Base-by-base conservation (phyloP, 2,888 invertebrate species). In the Gastracanthus pulcherrimus region DNA sequence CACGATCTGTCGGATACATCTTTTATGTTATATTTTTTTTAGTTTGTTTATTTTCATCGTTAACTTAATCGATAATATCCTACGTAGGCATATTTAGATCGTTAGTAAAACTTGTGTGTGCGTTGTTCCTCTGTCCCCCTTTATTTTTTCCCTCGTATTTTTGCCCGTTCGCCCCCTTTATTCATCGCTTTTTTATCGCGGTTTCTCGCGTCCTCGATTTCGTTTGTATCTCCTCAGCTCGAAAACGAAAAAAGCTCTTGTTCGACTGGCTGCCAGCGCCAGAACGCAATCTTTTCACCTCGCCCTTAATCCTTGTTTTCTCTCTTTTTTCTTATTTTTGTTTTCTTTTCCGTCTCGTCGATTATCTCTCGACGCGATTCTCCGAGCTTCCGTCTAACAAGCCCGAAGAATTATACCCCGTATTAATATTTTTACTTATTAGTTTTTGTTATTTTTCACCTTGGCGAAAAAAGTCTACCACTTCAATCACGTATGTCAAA, bases 231-330 rank as follows among this genome's bases (percentile, higher is more conserved):
- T 36, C n/a, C 45, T 7, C 23, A 38, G 19, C 9, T 60, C 60
- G 31, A 36, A 67, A 64, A 76, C 29, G 41, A 58, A 71, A 66
- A 64, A 79, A 79, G 76, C 72, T 79, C 75, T 67, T 66, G 38
- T 71, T 67, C 51, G 67, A 62, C 70, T 82, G 84, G 84, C 84
- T 84, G 69, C 84, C 84, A 84, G 84, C 84, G 83, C 83, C 83
- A 81, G 55, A 45, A 51, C 55, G n/a, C n/a, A n/a, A n/a, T n/a
- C n/a, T n/a, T n/a, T n/a, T n/a, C n/a, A n/a, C n/a, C n/a, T n/a
- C n/a, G n/a, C n/a, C n/a, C n/a, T n/a, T n/a, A n/a, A n/a, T n/a
- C n/a, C n/a, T n/a, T n/a, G n/a, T n/a, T n/a, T n/a, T n/a, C n/a
- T n/a, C n/a, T n/a, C n/a, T n/a, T 66, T 23, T 55, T 13, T 60